Conservation (phyloP, 2,797 vertebrate species). For the Chiloscyllium punctatum region DNA sequence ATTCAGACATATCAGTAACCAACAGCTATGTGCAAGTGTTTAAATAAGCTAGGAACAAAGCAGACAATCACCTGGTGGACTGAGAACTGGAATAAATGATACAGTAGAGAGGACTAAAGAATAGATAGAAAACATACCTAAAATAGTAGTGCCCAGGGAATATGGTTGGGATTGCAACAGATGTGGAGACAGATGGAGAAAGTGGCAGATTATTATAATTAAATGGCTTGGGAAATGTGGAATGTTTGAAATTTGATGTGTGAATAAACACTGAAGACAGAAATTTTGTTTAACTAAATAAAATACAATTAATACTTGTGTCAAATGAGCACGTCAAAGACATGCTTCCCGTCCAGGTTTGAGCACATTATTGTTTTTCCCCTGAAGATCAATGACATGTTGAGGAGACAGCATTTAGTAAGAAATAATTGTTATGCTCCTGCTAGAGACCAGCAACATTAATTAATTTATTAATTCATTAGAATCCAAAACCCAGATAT, state of each 20-base stretch:
- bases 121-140: neutral
- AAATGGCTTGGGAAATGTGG: conserved; percentile 17
- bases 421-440: neutral
- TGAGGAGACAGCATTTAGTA: neutral
- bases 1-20: neutral
- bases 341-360: neutral
- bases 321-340: neutral
- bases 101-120: neutral
- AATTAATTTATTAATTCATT: neutral
- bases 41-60: neutral
- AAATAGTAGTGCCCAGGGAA: neutral
- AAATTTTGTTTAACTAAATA: neutral
- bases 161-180: neutral
- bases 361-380: neutral
- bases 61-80: neutral
- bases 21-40: neutral
- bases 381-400: neutral
- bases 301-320: neutral
- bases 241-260: conserved; percentile 10
- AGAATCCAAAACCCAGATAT: neutral
- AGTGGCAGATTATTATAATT: conserved; percentile 15
- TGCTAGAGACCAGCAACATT: neutral
- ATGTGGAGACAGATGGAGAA: conserved; percentile 11
- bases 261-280: conserved; percentile 9
- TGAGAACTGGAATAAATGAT: neutral